A percentile compares a stretch with the other conserved stretches of the same genome.
These are phyloP conservation scores for Moxostoma hubbsi DNA, from an alignment of 2,797 vertebrate species.

Conservation along the genomic window DNA sequence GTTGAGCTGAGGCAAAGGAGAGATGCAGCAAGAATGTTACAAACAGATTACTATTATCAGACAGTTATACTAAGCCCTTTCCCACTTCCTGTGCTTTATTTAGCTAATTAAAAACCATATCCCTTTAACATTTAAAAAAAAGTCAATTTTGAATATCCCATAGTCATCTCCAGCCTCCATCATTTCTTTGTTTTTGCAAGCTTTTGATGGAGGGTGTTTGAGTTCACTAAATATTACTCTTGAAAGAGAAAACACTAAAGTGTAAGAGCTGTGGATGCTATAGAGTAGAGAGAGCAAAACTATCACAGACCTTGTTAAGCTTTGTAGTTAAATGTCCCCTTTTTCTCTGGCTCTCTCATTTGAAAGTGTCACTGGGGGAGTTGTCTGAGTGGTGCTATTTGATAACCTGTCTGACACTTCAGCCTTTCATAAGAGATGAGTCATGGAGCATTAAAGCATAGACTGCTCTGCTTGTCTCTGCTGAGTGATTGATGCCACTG, in stretches of 20 bases:
- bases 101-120: not conserved
- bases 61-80: too few relatives aligned
- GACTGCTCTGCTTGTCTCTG: constrained; percentile 4
- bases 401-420: constrained; percentile 43
- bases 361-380: too few relatives aligned
- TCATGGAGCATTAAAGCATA: constrained; percentile 35
- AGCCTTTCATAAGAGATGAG: constrained; percentile 41
- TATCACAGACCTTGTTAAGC: constrained; percentile 21
- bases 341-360: too few relatives aligned
- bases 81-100: not conserved
- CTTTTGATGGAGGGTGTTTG: constrained; percentile 60
- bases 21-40: too few relatives aligned
- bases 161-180: constrained; percentile 43
- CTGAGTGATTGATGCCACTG: constrained; percentile 19
- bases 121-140: not conserved
- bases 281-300: not conserved
- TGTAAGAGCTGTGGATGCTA: not conserved
- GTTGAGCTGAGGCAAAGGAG: too few relatives aligned
- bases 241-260: constrained; percentile 43
- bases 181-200: constrained; percentile 19
- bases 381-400: constrained; percentile 1
- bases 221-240: constrained; percentile 66
- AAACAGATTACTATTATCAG: too few relatives aligned
- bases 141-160: not conserved
- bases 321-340: too few relatives aligned